These are phyloP conservation scores for Amazona guildingii DNA, from an alignment of 2,113 vertebrate species.

Conservation along the genomic window DNA sequence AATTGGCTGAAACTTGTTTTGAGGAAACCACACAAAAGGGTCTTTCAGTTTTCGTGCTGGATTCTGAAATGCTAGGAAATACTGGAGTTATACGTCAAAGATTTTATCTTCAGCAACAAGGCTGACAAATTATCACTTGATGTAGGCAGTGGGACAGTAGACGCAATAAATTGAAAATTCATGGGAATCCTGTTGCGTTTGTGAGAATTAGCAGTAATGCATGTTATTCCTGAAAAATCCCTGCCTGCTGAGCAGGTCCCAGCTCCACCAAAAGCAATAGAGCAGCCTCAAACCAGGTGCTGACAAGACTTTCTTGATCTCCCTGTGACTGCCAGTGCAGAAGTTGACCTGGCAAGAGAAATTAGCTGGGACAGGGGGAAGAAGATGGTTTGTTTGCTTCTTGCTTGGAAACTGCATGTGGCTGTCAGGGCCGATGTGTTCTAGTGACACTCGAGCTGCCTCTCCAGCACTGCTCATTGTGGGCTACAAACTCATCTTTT, in stretches of 20 bases:
- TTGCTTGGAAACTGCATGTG: not conserved
- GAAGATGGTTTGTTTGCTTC: not conserved
- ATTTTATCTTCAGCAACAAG: not conserved
- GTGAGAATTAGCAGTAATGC: not conserved
- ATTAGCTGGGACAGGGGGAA: not conserved
- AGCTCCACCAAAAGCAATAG: fast-evolving
- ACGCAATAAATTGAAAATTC: not conserved
- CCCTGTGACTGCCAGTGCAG: not conserved
- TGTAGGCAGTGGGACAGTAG: not conserved
- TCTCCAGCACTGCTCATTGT: fast-evolving
- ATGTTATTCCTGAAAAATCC: not conserved
- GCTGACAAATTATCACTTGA: not conserved
- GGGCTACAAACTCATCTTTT: not conserved
- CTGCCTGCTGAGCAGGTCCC: not conserved
- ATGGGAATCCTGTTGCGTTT: fast-evolving
- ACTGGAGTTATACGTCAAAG: not conserved
- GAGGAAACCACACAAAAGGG: not conserved
- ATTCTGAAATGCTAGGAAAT: not conserved
- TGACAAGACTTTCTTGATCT: not conserved
- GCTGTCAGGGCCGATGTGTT: not conserved
- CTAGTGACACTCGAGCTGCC: not conserved
- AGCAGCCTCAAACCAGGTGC: not conserved
- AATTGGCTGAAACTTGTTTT: not conserved
- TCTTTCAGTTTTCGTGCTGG: not conserved
- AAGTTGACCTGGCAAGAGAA: not conserved